These are phyloP conservation scores for Spongia lamella DNA, from an alignment of 37 sponge, comb jelly and placozoan genomes.

Conservation along the genomic window DNA sequence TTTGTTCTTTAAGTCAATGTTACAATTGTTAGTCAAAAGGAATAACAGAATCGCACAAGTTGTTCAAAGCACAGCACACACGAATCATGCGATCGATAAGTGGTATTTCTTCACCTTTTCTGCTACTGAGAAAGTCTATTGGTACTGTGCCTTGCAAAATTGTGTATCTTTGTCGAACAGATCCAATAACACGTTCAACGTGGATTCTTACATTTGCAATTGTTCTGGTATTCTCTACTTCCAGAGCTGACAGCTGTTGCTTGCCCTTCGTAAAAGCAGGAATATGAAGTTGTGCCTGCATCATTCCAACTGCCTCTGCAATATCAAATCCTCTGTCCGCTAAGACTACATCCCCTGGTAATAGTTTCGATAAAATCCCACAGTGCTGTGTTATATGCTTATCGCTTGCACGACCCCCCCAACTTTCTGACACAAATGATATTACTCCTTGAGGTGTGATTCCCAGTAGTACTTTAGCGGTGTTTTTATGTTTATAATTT, in stretches of 20 bases:
- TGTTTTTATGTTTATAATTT: too few relatives aligned
- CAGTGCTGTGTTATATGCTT: slow-evolving; percentile 68
- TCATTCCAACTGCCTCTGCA: slow-evolving; percentile 64
- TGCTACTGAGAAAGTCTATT: slow-evolving; percentile 34
- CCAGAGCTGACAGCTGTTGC: too few relatives aligned
- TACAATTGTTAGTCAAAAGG: slow-evolving; percentile 51
- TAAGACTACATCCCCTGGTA: slow-evolving; percentile 73
- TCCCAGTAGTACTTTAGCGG: slow-evolving; percentile 61
- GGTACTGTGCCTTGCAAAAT: slow-evolving; percentile 51
- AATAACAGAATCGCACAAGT: slow-evolving; percentile 60
- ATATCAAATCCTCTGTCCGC: slow-evolving; percentile 81
- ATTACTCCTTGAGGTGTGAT: too few relatives aligned
- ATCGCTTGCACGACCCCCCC: slow-evolving; percentile 73
- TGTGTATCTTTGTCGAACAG: too few relatives aligned
- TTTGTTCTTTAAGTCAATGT: too few relatives aligned
- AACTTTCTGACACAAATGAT: slow-evolving; percentile 57
- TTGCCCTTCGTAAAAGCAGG: too few relatives aligned
- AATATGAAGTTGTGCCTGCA: too few relatives aligned
- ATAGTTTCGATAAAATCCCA: slow-evolving; percentile 46
- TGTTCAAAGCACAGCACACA: slow-evolving; percentile 61
- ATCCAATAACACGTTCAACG: slow-evolving; percentile 73
- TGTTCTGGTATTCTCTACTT: too few relatives aligned
- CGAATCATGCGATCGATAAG: too few relatives aligned
- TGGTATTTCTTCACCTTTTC: too few relatives aligned
- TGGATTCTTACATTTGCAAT: slow-evolving; percentile 75